These are phyloP conservation scores for Fulica atra DNA, from an alignment of 2,113 vertebrate genomes.

Conservation along the genomic window DNA sequence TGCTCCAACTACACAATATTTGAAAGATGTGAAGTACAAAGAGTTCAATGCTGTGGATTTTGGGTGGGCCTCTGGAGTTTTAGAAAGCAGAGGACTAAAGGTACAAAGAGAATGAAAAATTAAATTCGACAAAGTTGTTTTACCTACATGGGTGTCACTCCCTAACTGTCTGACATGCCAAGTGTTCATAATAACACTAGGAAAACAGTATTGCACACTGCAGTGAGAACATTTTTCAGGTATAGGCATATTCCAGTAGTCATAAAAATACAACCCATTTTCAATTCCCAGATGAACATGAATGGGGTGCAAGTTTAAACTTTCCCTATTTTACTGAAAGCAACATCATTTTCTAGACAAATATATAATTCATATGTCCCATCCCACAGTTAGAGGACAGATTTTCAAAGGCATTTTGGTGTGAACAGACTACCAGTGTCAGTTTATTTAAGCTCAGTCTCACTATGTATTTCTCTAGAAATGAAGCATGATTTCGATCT, in stretches of 20 bases:
- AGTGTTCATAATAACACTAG: neutral
- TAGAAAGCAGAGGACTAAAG: neutral
- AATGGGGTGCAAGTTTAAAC: neutral
- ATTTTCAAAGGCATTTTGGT: slow-evolving; percentile 7
- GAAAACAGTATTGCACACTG: neutral
- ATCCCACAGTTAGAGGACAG: neutral
- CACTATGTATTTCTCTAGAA: neutral
- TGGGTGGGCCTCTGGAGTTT: neutral
- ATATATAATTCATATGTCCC: neutral
- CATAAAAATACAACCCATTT: neutral
- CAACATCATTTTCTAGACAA: neutral
- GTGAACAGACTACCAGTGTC: neutral
- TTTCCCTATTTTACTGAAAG: neutral
- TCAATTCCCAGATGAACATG: neutral
- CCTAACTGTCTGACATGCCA: neutral
- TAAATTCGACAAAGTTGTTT: neutral
- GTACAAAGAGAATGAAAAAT: neutral
- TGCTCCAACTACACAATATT: neutral
- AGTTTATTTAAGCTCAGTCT: neutral
- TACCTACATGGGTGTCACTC: neutral
- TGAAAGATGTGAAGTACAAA: neutral
- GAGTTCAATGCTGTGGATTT: neutral
- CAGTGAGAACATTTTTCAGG: neutral
- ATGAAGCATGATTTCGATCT: neutral
- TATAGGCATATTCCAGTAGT: neutral